phyloP scores from a whole-genome alignment of 2,888 invertebrate genomes.

The Agriopis aurantiaria region DNA sequence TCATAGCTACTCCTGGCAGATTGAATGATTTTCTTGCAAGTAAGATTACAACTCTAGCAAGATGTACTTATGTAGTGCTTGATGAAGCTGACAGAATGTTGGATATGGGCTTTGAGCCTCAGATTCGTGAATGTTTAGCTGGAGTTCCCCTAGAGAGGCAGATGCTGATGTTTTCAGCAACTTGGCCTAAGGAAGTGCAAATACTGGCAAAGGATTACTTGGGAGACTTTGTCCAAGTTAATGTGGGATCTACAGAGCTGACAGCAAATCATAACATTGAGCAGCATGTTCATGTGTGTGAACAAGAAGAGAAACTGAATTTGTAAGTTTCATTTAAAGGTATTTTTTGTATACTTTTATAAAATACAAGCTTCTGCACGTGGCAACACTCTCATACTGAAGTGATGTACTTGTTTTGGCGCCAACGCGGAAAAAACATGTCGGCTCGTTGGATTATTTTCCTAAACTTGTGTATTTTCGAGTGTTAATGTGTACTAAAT shows the following conservation, averaged over 20 bases:
- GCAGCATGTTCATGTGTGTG: conserved; percentile 93
- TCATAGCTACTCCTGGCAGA: conserved; percentile 95
- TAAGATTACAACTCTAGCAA: conserved; percentile 89
- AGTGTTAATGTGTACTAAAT: no score
- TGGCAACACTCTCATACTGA: no score
- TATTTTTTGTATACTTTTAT: no score
- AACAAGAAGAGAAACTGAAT: conserved; percentile 91
- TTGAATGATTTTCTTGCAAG: conserved; percentile 93
- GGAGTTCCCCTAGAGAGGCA: conserved; percentile 97
- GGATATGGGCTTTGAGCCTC: conserved; percentile 99
- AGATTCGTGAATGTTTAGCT: conserved; percentile 95
- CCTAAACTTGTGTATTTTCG: no score
- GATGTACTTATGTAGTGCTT: conserved; percentile 93
- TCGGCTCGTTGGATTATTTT: no score
- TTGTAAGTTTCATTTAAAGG: conserved; percentile 57
- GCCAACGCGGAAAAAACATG: no score
- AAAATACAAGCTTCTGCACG: no score
- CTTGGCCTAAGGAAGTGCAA: conserved; percentile 98
- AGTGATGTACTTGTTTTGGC: no score
- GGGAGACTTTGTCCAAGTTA: conserved; percentile 95
- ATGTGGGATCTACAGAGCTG: conserved; percentile 95
- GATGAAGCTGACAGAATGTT: conserved; percentile 98
- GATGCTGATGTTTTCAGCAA: conserved; percentile 99
- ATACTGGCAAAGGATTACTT: conserved; percentile 96
- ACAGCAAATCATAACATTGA: conserved; percentile 96